A percentile compares a stretch with the other conserved stretches of the same genome.
These are phyloP conservation scores for Zeuzera pyrina DNA, from an alignment of 2,888 invertebrate species.

Conservation along the genomic window DNA sequence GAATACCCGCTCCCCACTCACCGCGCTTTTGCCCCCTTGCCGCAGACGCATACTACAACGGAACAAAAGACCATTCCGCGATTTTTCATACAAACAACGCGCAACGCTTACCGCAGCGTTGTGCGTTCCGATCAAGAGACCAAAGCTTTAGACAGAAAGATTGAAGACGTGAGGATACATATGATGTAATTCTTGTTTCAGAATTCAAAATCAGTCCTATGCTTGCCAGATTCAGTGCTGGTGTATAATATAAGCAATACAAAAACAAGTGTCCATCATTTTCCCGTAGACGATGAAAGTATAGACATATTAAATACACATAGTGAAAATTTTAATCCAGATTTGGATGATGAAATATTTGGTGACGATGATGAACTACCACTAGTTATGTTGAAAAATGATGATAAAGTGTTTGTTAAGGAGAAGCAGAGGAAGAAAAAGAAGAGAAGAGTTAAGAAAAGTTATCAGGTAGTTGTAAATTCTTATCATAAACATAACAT, in stretches of 20 bases:
- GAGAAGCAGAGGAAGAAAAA: conserved; percentile 6
- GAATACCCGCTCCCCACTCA: too few relatives aligned
- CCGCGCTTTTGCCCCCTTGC: too few relatives aligned
- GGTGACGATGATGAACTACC: conserved; percentile 21
- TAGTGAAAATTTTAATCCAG: conserved; percentile 1
- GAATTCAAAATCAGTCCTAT: not conserved
- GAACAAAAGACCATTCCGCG: too few relatives aligned
- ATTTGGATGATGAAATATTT: conserved; percentile 7
- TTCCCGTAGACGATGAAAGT: not conserved
- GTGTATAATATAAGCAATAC: not conserved
- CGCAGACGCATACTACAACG: too few relatives aligned
- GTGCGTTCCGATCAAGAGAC: too few relatives aligned
- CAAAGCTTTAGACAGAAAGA: too few relatives aligned
- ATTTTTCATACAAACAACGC: too few relatives aligned
- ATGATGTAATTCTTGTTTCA: too few relatives aligned
- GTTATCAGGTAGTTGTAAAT: not conserved
- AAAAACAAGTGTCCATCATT: not conserved
- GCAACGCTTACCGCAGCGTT: too few relatives aligned
- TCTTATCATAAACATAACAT: not conserved
- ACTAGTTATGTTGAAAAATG: conserved; percentile 15
- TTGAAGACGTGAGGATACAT: too few relatives aligned
- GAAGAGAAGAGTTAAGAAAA: conserved; percentile 5
- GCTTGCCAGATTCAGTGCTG: not conserved
- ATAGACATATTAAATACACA: not conserved
- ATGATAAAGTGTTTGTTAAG: conserved; percentile 3